Percentiles rank a stretch among this genome's conserved stretches.
Conservation (phyloP, 2,797 vertebrate species). For the Gymnoscopelus braueri region DNA sequence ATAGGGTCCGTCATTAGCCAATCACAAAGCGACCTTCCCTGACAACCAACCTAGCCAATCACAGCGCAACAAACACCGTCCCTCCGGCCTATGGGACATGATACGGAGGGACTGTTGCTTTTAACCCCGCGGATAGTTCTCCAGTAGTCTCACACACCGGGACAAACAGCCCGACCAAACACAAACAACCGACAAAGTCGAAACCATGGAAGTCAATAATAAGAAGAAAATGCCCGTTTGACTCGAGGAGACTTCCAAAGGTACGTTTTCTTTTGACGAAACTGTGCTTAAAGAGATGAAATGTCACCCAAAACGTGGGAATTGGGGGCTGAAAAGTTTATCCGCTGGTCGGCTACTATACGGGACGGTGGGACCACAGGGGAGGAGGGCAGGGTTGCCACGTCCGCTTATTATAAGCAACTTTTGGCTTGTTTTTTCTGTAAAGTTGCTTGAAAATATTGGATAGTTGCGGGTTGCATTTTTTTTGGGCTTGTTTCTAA, state of each 20-base stretch:
- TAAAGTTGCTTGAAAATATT: too few relatives aligned
- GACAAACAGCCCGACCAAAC: constrained; percentile 33
- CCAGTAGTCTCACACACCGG: constrained; percentile 40
- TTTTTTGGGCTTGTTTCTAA: too few relatives aligned
- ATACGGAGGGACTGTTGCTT: constrained; percentile 26
- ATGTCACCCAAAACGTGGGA: background rate
- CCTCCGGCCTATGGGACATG: too few relatives aligned
- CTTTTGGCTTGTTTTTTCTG: too few relatives aligned
- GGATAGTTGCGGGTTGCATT: too few relatives aligned
- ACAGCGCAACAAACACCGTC: too few relatives aligned
- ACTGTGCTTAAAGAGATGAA: background rate
- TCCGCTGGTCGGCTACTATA: constrained; percentile 41
- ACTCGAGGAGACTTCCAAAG: constrained; percentile 66
- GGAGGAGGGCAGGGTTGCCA: too few relatives aligned
- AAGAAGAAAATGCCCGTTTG: constrained; percentile 71
- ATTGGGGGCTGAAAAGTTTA: constrained; percentile 44
- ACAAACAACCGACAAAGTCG: constrained; percentile 33
- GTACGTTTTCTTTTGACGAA: constrained; percentile 46
- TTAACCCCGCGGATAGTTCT: constrained; percentile 36
- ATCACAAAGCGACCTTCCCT: too few relatives aligned
- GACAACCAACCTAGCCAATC: too few relatives aligned
- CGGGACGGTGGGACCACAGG: constrained; percentile 11
- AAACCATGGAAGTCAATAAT: constrained; percentile 71
- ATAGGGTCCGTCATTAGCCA: too few relatives aligned
- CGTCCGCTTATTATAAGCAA: too few relatives aligned